Conservation (phyloP, 1,140 invertebrate genomes). For the Pseudomyrmex cubaensis region DNA sequence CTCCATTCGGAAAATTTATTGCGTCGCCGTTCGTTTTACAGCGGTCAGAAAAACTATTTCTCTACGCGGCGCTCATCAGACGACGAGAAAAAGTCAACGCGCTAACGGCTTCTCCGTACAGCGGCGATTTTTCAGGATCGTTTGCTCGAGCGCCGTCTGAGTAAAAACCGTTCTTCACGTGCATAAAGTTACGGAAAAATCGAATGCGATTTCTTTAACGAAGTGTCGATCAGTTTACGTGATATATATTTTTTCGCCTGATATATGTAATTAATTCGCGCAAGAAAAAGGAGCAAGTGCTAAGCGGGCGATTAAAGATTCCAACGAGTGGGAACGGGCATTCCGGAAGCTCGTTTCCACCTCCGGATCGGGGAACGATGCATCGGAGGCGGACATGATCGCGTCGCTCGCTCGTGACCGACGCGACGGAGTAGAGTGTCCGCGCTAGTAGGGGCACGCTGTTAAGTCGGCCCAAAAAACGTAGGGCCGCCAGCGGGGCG, state of each 20-base stretch:
- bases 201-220: too few relatives aligned
- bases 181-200: background rate
- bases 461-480: slow-evolving; percentile 46
- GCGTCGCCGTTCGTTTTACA: slow-evolving; percentile 21
- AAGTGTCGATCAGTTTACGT: too few relatives aligned
- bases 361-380: slow-evolving; percentile 9
- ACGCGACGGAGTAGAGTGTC: background rate
- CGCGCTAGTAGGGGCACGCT: slow-evolving; percentile 37
- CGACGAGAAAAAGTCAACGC: slow-evolving; percentile 24
- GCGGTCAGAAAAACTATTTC: slow-evolving; percentile 27
- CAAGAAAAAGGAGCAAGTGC: background rate
- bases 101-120: slow-evolving; percentile 9
- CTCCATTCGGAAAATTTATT: slow-evolving; percentile 58
- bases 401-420: slow-evolving; percentile 16
- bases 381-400: slow-evolving; percentile 10
- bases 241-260: too few relatives aligned
- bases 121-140: slow-evolving; percentile 8
- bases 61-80: background rate
- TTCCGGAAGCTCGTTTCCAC: slow-evolving; percentile 35
- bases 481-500: slow-evolving; percentile 24
- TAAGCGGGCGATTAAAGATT: background rate
- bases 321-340: background rate
- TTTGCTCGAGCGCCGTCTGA: background rate
- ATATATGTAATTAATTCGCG: too few relatives aligned
- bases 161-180: background rate